These are phyloP conservation scores for Rhagoletis pomonella DNA, from an alignment of 1,140 invertebrate species.

Conservation along the genomic window DNA sequence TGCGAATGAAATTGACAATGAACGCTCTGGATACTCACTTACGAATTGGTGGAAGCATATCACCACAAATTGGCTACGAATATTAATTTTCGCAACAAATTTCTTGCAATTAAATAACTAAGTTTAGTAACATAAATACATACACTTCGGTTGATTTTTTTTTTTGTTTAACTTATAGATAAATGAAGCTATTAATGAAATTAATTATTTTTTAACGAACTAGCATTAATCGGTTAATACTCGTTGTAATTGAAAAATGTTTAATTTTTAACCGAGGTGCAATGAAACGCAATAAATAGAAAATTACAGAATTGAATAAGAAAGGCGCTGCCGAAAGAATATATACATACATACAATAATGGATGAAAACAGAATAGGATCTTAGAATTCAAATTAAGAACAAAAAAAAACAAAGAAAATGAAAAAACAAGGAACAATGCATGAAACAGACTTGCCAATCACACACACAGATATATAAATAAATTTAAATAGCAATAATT, in stretches of 20 bases:
- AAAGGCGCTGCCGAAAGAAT: not conserved
- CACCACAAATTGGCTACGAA: conserved; percentile 16
- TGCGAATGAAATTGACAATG: not conserved
- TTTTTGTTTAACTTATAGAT: conserved; percentile 1
- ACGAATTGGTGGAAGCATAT: not conserved
- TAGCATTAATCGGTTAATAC: not conserved
- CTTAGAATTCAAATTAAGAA: not conserved
- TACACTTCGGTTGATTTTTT: not conserved
- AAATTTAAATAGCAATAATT: conserved; percentile 18
- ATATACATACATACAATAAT: not conserved
- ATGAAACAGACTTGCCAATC: conserved; percentile 38
- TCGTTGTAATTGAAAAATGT: not conserved
- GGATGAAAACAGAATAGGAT: not conserved
- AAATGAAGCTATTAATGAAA: conserved; percentile 24
- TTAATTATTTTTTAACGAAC: conserved; percentile 31
- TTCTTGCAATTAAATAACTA: conserved; percentile 24
- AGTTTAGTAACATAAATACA: not conserved
- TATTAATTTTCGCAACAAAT: conserved; percentile 24
- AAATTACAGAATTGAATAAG: not conserved
- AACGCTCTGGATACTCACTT: not conserved
- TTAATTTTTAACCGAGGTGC: not conserved
- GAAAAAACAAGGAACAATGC: not conserved
- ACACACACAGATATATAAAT: conserved; percentile 18
- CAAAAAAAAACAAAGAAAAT: not conserved
- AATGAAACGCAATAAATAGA: not conserved